phyloP scores from a whole-genome alignment of 2,888 invertebrate genomes.

The Polydrusus cervinus region DNA sequence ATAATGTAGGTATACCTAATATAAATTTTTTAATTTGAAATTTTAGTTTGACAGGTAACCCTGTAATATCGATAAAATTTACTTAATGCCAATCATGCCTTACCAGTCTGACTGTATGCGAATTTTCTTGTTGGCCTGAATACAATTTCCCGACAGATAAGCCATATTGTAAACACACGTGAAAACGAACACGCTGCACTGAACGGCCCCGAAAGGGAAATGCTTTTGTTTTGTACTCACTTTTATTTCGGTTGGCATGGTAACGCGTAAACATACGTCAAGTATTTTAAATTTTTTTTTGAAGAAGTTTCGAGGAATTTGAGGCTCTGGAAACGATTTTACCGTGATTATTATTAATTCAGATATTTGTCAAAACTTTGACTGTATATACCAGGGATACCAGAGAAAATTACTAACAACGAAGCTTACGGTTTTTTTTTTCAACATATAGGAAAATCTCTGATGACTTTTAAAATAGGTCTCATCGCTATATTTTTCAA shows the following conservation, averaged over 20 bases:
- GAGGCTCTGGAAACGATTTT: background rate
- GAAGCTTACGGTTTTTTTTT: too few species aligned
- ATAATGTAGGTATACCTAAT: too few species aligned
- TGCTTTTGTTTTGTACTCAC: slow-evolving; percentile 45
- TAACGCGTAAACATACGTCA: slow-evolving; percentile 43
- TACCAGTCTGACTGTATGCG: slow-evolving; percentile 22
- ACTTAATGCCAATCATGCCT: background rate
- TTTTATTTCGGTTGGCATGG: slow-evolving; percentile 47
- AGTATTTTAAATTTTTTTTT: slow-evolving; percentile 17
- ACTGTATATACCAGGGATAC: too few species aligned
- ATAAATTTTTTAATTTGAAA: too few species aligned
- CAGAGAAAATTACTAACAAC: too few species aligned
- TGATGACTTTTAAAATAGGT: too few species aligned
- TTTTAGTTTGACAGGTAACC: too few species aligned
- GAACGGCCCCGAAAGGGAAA: slow-evolving; percentile 31
- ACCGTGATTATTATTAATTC: background rate
- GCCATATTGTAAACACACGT: slow-evolving; percentile 42
- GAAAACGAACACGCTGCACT: slow-evolving; percentile 40
- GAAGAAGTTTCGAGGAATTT: background rate
- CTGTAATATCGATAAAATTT: background rate
- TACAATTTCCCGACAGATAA: slow-evolving; percentile 17
- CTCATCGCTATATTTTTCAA: too few species aligned
- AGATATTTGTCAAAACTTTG: too few species aligned
- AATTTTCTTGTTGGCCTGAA: slow-evolving; percentile 9
- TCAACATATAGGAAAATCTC: too few species aligned